phyloP scores from a whole-genome alignment of 2,797 vertebrate genomes.

The Tachyglossus aculeatus region DNA sequence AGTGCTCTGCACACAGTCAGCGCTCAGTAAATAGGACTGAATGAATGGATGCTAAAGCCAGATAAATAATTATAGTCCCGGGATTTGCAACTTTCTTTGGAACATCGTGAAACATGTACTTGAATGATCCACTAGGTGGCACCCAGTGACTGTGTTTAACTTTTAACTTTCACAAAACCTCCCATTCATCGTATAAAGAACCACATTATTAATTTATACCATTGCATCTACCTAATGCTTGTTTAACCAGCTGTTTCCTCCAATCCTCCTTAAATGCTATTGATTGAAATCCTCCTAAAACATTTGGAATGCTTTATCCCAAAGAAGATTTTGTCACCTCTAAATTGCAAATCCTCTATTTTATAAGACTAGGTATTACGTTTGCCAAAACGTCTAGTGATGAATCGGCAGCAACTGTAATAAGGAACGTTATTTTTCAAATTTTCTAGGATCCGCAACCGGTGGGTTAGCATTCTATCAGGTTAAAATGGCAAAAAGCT shows the following conservation, averaged over 20 bases:
- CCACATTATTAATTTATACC: conserved; percentile 83
- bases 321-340: conserved; percentile 75
- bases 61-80: too few relatives aligned
- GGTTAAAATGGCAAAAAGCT: conserved; percentile 26
- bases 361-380: conserved; percentile 60
- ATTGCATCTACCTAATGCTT: conserved; percentile 78
- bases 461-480: conserved; percentile 10
- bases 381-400: conserved; percentile 70
- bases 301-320: conserved; percentile 54
- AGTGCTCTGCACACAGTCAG: neutral
- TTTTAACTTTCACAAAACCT: conserved; percentile 65
- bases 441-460: conserved; percentile 42
- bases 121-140: conserved; percentile 76
- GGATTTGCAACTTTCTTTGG: conserved; percentile 6
- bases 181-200: conserved; percentile 79
- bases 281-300: conserved; percentile 76
- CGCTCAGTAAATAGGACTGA: neutral
- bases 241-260: conserved; percentile 85
- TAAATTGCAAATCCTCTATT: conserved; percentile 67
- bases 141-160: conserved; percentile 55
- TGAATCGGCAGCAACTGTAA: conserved; percentile 68
- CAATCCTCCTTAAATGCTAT: conserved; percentile 75
- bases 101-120: conserved; percentile 7
- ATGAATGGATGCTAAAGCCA: too few relatives aligned
- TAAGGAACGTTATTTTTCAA: conserved; percentile 39